These are phyloP conservation scores for Saguinus imperator DNA, from an alignment of 2,113 vertebrate species.

Conservation along the genomic window DNA sequence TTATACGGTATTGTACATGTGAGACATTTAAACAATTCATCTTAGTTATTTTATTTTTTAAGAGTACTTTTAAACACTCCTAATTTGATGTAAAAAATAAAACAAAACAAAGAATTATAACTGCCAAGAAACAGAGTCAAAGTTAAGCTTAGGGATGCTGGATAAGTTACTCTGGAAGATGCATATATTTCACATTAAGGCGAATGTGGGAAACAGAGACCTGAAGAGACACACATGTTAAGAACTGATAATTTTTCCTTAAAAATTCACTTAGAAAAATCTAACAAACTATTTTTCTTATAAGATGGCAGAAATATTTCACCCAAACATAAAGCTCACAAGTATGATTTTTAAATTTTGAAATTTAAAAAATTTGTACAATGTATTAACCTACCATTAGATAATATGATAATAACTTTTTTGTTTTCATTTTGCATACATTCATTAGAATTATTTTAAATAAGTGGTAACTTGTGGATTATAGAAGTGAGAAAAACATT, in stretches of 20 bases:
- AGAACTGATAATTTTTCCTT: slow-evolving; percentile 14
- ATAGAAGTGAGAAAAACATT: background rate
- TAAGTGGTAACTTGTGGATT: background rate
- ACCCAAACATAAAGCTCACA: background rate
- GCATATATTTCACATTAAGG: slow-evolving; percentile 27
- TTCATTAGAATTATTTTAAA: slow-evolving; percentile 51
- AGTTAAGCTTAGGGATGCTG: slow-evolving; percentile 21
- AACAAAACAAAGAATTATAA: background rate
- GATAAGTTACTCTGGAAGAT: slow-evolving; percentile 18
- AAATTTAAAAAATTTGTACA: background rate
- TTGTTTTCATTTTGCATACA: slow-evolving; percentile 4
- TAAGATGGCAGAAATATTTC: background rate
- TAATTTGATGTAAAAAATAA: slow-evolving; percentile 38
- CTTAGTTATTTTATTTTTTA: slow-evolving; percentile 53
- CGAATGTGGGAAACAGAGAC: background rate
- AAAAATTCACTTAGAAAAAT: slow-evolving; percentile 1
- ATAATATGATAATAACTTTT: background rate
- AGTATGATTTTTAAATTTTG: background rate
- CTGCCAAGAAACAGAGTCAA: slow-evolving; percentile 59
- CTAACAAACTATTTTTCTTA: background rate
- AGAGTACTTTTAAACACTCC: background rate
- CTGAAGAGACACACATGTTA: background rate
- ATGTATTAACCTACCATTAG: background rate
- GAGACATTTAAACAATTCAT: background rate
- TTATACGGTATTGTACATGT: background rate